Evolutionary conservation across 2,888 invertebrate species (phyloP).

Genomic region (Drymonia ruficornis): DNA sequence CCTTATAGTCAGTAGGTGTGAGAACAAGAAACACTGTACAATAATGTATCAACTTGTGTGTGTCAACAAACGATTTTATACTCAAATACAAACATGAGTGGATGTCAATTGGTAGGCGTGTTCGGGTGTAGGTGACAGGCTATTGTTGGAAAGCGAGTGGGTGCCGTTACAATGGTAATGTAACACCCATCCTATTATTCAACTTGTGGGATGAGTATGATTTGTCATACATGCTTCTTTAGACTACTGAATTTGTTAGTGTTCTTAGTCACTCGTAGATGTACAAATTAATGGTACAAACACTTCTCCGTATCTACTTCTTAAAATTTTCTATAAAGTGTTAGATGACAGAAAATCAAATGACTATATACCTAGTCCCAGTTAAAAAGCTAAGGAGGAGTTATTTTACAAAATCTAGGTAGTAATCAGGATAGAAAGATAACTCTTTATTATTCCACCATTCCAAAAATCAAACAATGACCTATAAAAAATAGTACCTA

Average conservation of each 20-base stretch:
- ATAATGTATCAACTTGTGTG: not conserved
- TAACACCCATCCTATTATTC: not conserved
- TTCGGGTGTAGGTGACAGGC: not conserved
- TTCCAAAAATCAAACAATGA: too few species aligned
- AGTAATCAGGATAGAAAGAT: too few species aligned
- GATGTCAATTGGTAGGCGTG: not conserved
- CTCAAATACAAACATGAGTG: not conserved
- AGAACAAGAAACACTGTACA: not conserved
- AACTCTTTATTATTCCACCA: too few species aligned
- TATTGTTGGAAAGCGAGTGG: not conserved
- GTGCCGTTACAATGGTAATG: not conserved
- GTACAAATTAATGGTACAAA: too few species aligned
- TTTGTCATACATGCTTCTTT: not conserved
- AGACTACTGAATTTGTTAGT: not conserved
- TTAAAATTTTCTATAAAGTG: too few species aligned
- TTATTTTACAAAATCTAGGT: too few species aligned
- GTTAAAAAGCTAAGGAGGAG: too few species aligned
- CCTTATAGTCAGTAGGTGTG: not conserved
- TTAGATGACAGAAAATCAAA: too few species aligned
- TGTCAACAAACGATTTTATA: not conserved
- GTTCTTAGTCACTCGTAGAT: too few species aligned
- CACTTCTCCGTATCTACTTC: too few species aligned
- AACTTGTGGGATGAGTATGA: constrained; percentile 1
- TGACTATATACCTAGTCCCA: too few species aligned
- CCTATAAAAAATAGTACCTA: too few species aligned